Evolutionary conservation across 2,888 invertebrate genomes (phyloP), one percentile per base, ranked within the genome.

Genomic region (Melanotus villosus): DNA sequence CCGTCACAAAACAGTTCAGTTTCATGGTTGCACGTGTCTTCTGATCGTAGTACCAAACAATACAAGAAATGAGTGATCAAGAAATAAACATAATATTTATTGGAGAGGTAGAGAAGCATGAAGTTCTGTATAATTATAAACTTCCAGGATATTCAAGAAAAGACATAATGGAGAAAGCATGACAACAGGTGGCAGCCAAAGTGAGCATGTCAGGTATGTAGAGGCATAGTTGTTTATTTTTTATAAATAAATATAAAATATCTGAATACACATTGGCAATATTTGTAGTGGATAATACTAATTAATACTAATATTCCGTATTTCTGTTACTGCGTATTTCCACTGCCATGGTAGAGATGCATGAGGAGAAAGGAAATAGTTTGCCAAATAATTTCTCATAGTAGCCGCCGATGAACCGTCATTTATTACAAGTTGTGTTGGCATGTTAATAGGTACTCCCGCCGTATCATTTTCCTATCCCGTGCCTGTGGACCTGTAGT

Each of bases 301-400:
- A 1, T 5, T 43, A 12, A 43, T 16, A 18, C 14, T 12, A 7
- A 9, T 47, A 12, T n/a, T 21, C 21, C 23, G 3, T 47, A 21
- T 23, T 47, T 10, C 10, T 47, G 23, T 12, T 50, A 50, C 21
- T 30, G 45, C 18, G 47, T 68, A 71, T 41, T 73, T 73, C 70
- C 72, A 73, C 45, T 73, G 68, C 65, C 73, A 74, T 1, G 67
- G 68, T 18, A 73, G 38, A 21, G 57, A 67, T 64, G 70, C 70
- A 21, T 19, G 26, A n/a, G 70, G 70, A 19, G 56, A 47, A 43
- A 72, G 41, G 19, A 72, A 69, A 52, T 69, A 73, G 32, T 73
- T 68, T 50, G 70, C 65, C 50, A 72, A 65, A 71, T 70, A 68
- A 65, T 60, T 63, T 16, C 72, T 70, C 12, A 73, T 7, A 45